These are phyloP conservation scores for Glaucomys volans DNA, from an alignment of 2,113 vertebrate genomes.

Conservation along the genomic window DNA sequence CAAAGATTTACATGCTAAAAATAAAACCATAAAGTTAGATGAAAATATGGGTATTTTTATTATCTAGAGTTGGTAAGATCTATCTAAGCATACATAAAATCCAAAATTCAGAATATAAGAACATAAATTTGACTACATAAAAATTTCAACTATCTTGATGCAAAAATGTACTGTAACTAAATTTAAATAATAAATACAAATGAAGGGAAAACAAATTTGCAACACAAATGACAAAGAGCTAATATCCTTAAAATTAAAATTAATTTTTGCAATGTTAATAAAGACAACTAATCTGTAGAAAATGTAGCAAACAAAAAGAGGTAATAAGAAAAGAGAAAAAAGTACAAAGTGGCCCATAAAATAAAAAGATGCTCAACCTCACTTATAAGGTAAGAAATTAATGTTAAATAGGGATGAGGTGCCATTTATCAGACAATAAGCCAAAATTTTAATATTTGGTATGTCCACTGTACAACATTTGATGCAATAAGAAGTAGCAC, in stretches of 20 bases:
- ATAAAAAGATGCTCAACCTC: background rate
- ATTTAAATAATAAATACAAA: constrained; percentile 44
- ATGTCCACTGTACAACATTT: background rate
- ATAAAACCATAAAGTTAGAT: constrained; percentile 41
- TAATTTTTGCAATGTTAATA: background rate
- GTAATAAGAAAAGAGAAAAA: background rate
- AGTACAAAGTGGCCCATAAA: background rate
- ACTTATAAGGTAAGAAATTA: background rate
- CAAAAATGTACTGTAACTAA: constrained; percentile 38
- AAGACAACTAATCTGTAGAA: background rate
- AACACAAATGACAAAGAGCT: background rate
- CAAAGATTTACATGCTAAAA: constrained; percentile 39
- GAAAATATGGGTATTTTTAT: constrained; percentile 12
- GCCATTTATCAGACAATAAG: background rate
- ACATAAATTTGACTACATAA: constrained; percentile 38
- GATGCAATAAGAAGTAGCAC: background rate
- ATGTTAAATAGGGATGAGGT: background rate
- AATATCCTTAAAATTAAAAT: constrained; percentile 48
- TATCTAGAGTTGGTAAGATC: background rate
- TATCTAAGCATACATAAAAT: constrained; percentile 39
- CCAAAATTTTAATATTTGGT: background rate
- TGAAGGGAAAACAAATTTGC: background rate
- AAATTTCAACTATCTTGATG: constrained; percentile 46
- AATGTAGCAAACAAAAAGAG: background rate
- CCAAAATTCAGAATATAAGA: constrained; percentile 56